Base-by-base conservation (phyloP, 2,888 invertebrate genomes). In the Microplitis deprimator region DNA sequence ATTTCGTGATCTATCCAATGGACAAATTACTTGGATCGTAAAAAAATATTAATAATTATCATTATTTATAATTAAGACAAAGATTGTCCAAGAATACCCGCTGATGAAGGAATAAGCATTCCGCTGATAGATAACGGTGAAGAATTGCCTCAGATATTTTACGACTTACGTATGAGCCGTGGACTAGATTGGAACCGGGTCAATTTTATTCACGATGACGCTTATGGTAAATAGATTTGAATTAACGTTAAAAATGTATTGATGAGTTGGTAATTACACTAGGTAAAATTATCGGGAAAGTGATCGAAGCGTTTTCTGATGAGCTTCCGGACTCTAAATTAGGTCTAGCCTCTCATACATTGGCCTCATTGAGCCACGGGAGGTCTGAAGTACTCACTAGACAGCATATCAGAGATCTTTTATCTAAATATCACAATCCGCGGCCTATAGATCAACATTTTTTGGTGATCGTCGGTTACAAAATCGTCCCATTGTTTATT, bases 31-130 rank as follows among this genome's bases (percentile, higher is more conserved):
- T 29, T 29, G 5, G 13, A 50, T 13, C 13, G 13, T 50, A 2
- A 13, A 13, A 50, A 50, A 29, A 4, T 3, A 4, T 29, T 20
- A 3, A 29, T 29, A 29, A 29, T 29, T 29, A 29, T 29, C 29
- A 29, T 29, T 29, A 79, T 72, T 81, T 85, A 77, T 81, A 38
- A 78, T 38, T 67, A 29, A 92, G 96, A 95, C 86, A 91, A 93
- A 0, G 95, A 96, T 85, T 96, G 96, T 87, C 94, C 96, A 0
- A 91, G 96, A 61, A 88, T 96, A 69, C 95, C 96, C 0, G 83
- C 90, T 0, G 89, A 92, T 41, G 91, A 93, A 17, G 95, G 95
- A 0, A 91, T 96, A 50, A 95, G 95, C 70, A 92, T 93, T 74
- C 96, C 96, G 0, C 90, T 94, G 74, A 90, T 94, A n/a, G 91